A percentile compares a stretch with the other conserved stretches of the same genome.
These are phyloP conservation scores for Porites divaricata DNA, from an alignment of 92 coral and sea anemone genomes.

Conservation along the genomic window DNA sequence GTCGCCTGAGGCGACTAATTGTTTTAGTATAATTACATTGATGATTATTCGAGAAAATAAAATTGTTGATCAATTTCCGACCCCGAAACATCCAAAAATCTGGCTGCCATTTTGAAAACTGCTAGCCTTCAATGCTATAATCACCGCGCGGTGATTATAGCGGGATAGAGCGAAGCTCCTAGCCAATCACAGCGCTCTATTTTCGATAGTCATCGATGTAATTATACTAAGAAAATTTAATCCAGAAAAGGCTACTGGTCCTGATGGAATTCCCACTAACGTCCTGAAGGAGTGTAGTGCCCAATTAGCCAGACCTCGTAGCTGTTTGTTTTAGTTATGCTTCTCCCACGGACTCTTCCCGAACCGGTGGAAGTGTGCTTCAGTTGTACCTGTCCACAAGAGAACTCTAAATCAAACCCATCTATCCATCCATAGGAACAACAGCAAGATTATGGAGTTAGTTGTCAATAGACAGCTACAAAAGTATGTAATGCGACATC, in stretches of 20 bases:
- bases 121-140: too few species aligned
- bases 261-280: neutral
- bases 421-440: too few species aligned
- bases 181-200: too few species aligned
- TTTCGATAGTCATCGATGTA: too few species aligned
- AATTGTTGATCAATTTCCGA: too few species aligned
- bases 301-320: neutral
- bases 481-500: neutral
- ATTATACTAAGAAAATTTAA: neutral
- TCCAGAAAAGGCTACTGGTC: neutral
- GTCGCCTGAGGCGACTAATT: too few species aligned
- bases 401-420: neutral
- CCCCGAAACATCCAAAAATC: too few species aligned
- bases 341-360: conserved; percentile 3
- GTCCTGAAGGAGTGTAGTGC: conserved; percentile 2
- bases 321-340: neutral
- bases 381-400: conserved; percentile 1
- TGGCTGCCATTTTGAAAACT: too few species aligned
- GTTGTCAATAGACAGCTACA: neutral
- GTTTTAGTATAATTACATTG: too few species aligned
- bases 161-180: too few species aligned
- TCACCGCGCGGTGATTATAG: too few species aligned
- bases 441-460: conserved; percentile 6
- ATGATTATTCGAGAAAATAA: too few species aligned
- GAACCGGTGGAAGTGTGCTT: neutral